Conservation (phyloP, 2,797 vertebrate species). For the Hemibagrus guttatus region DNA sequence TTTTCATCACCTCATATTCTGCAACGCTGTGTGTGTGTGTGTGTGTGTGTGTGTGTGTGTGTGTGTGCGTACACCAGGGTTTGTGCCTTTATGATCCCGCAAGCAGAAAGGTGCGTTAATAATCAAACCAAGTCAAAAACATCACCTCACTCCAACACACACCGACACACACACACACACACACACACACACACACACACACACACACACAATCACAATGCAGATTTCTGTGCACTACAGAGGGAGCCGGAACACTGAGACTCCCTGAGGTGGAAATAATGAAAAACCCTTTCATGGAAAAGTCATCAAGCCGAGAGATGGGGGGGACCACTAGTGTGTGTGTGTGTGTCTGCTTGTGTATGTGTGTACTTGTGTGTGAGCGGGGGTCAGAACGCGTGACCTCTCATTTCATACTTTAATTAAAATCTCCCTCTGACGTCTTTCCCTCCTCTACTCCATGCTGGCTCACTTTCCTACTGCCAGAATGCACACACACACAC, state of each 20-base stretch:
- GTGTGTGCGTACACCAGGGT: slow-evolving; percentile 9
- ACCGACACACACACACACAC: slow-evolving; percentile 26
- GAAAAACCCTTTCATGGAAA: slow-evolving; percentile 84
- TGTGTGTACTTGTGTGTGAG: slow-evolving; percentile 58
- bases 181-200: slow-evolving; percentile 41
- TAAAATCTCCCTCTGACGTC: slow-evolving; percentile 84
- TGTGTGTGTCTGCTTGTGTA: slow-evolving; percentile 44
- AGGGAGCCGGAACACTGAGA: slow-evolving; percentile 74
- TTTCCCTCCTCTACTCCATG: slow-evolving; percentile 73
- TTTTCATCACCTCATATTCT: slow-evolving; percentile 37
- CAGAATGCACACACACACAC: slow-evolving; percentile 48
- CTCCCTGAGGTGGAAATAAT: slow-evolving; percentile 82
- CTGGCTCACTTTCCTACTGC: slow-evolving; percentile 56
- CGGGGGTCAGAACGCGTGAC: slow-evolving; percentile 75
- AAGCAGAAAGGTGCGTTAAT: slow-evolving; percentile 53
- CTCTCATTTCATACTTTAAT: slow-evolving; percentile 84
- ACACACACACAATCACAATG: slow-evolving; percentile 39
- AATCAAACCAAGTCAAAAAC: slow-evolving; percentile 55
- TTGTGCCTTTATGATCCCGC: slow-evolving; percentile 51
- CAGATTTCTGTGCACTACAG: slow-evolving; percentile 58
- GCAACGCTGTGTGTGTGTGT: slow-evolving; percentile 31
- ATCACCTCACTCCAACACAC: slow-evolving; percentile 39
- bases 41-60: slow-evolving; percentile 1
- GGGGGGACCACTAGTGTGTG: slow-evolving; percentile 67
- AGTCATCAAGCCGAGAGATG: slow-evolving; percentile 80